A percentile compares a stretch with the other conserved stretches of the same genome.
phyloP scores from a whole-genome alignment of 2,888 invertebrate species.

The Caenorhabditis doughertyi region DNA sequence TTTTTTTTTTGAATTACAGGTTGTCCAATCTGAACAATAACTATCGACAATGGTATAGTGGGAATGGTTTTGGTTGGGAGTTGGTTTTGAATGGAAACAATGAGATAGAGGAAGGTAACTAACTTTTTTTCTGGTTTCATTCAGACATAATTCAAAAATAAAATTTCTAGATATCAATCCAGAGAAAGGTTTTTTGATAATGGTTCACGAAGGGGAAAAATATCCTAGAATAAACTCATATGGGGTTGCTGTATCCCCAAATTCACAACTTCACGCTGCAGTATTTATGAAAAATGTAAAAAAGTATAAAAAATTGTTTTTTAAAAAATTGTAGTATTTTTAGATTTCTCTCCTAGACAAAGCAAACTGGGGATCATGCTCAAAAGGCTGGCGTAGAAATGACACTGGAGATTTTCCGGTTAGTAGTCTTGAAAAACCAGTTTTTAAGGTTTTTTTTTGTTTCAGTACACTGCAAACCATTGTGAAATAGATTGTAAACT shows the following conservation, averaged over 20 bases:
- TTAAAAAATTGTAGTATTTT: not conserved
- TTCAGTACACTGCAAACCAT: constrained; percentile 71
- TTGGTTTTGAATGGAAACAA: constrained; percentile 66
- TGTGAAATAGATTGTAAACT: constrained; percentile 69
- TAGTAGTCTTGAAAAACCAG: not conserved
- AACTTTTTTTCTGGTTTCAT: not conserved
- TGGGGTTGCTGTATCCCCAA: constrained; percentile 68
- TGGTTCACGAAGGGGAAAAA: constrained; percentile 65
- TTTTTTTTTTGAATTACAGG: constrained; percentile 60
- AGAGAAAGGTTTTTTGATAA: constrained; percentile 66
- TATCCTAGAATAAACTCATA: constrained; percentile 63
- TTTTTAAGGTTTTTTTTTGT: not conserved
- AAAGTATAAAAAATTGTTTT: not conserved
- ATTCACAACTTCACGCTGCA: constrained; percentile 67
- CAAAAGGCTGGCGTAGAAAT: constrained; percentile 42
- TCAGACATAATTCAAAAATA: not conserved
- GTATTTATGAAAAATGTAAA: constrained; percentile 71
- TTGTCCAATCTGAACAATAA: constrained; percentile 56
- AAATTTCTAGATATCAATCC: not conserved
- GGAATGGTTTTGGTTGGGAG: constrained; percentile 72
- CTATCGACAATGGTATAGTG: constrained; percentile 69
- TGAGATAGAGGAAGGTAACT: not conserved
- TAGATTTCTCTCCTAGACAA: constrained; percentile 71
- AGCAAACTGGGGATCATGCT: constrained; percentile 75
- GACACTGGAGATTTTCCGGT: constrained; percentile 30